Evolutionary conservation across 2,888 invertebrate species (phyloP).

Genomic region (Sialis lutaria): DNA sequence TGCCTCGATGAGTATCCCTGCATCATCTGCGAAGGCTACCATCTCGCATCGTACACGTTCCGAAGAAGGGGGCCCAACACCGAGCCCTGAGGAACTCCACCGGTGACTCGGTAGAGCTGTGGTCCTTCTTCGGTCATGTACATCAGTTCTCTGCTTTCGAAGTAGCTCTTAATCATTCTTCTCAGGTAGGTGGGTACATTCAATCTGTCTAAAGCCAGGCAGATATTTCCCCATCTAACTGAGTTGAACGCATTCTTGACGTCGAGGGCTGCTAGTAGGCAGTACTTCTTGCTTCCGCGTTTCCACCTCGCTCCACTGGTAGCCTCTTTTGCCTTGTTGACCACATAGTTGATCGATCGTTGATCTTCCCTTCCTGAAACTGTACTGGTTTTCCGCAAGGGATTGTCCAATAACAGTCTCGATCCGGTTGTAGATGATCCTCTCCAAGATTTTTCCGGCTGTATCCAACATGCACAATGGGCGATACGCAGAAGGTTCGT

Average conservation of each 20-base stretch:
- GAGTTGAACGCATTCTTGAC: not conserved
- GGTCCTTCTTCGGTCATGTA: not conserved
- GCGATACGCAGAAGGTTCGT: no score
- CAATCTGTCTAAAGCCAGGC: not conserved
- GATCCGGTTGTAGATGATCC: constrained; percentile 6
- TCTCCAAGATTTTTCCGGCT: constrained; percentile 6
- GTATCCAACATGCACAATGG: no score
- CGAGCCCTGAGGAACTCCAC: no score
- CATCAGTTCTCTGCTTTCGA: not conserved
- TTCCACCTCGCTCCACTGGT: not conserved
- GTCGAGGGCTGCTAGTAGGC: not conserved
- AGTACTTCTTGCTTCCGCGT: not conserved
- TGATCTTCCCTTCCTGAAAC: not conserved
- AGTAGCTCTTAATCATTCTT: not conserved
- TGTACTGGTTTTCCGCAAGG: constrained; percentile 3
- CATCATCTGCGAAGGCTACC: not conserved
- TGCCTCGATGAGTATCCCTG: not conserved
- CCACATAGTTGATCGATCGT: not conserved
- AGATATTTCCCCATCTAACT: not conserved
- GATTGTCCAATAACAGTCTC: constrained; percentile 2
- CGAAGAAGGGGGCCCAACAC: no score
- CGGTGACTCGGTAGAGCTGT: not conserved
- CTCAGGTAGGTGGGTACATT: not conserved
- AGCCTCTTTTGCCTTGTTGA: not conserved
- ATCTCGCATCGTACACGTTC: not conserved